Base-by-base conservation (phyloP, 2,797 vertebrate species). In the Rhinogobio ventralis region DNA sequence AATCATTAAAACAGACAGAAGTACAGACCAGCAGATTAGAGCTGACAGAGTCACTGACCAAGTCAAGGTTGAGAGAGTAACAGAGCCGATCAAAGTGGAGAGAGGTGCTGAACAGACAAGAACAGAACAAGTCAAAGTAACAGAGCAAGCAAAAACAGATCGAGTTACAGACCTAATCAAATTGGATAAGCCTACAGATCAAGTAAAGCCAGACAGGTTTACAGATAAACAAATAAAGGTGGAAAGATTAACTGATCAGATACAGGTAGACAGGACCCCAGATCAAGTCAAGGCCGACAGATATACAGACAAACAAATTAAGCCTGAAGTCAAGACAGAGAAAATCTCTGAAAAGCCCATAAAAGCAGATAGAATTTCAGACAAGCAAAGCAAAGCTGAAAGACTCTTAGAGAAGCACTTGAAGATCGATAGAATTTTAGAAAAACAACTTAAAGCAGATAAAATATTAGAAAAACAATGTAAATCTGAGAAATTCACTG, bases 391-490 rank as follows among this genome's bases (percentile, higher is more conserved):
- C 53, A 90, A 90, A 87, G 85, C 67, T 79, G 89, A 89, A 45
- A 62, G 81, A 77, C 84, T 86, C 33, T 42, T 85, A 64, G 89
- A 90, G 28, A 90, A 89, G 33, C 89, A 82, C 83, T 75, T 86
- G 33, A 89, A 88, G 78, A 84, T 79, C 7, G 89, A 89, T 15
- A 88, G 85, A 80, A 88, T 89, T 82, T 53, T 86, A 69, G 89
- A 89, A 76, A 89, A 89, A 79, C 83, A 85, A 72, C 36, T 87
- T 13, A 89, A 88, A 79, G 74, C 77, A 66, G 88, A 89, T 33
- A 88, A 87, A 78, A 76, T 89, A 33, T 33, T 78, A 77, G 89
- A 89, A 73, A 90, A 88, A 57, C 84, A 76, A 11, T 64, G 36
- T 68, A 87, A 88, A 80, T 71, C 74, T 42, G 89, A 89, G 0